phyloP scores from a whole-genome alignment of 2,888 invertebrate genomes.

The Pantelozetes paolii region DNA sequence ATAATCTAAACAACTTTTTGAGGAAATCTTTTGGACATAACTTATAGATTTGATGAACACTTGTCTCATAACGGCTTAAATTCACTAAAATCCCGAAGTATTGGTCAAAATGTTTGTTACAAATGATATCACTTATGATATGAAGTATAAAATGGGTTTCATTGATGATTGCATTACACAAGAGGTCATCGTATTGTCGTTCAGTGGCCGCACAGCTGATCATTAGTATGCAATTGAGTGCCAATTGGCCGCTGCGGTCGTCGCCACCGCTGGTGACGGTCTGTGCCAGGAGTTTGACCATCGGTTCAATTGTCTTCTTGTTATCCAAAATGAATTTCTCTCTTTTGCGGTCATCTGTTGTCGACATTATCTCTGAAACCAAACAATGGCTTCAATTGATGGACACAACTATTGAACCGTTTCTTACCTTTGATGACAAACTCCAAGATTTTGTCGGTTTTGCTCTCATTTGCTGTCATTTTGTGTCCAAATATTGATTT shows the following conservation, averaged over 20 bases:
- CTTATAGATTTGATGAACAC: background rate
- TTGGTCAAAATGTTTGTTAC: background rate
- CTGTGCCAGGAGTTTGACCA: background rate
- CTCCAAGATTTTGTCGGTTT: conserved; percentile 8
- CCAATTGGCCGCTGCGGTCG: background rate
- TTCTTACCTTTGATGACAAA: conserved; percentile 10
- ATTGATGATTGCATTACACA: conserved; percentile 8
- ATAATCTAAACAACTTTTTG: background rate
- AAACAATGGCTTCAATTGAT: background rate
- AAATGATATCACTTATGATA: conserved; percentile 13
- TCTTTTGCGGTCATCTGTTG: conserved; percentile 1
- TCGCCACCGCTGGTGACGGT: background rate
- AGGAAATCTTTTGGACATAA: conserved; percentile 15
- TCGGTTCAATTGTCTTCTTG: conserved; percentile 14
- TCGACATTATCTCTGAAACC: conserved; percentile 14
- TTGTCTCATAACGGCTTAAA: conserved; percentile 23
- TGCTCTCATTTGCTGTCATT: background rate
- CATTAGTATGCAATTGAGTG: conserved; percentile 3
- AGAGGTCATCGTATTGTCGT: background rate
- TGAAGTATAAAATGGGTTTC: conserved; percentile 20
- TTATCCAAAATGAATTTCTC: conserved; percentile 1
- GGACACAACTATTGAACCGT: background rate
- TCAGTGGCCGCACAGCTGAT: conserved; percentile 12
- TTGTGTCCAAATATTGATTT: background rate
- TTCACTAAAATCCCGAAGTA: conserved; percentile 36